Evolutionary conservation across 2,888 invertebrate genomes (phyloP).

Genomic region (Plagodis dolabraria): DNA sequence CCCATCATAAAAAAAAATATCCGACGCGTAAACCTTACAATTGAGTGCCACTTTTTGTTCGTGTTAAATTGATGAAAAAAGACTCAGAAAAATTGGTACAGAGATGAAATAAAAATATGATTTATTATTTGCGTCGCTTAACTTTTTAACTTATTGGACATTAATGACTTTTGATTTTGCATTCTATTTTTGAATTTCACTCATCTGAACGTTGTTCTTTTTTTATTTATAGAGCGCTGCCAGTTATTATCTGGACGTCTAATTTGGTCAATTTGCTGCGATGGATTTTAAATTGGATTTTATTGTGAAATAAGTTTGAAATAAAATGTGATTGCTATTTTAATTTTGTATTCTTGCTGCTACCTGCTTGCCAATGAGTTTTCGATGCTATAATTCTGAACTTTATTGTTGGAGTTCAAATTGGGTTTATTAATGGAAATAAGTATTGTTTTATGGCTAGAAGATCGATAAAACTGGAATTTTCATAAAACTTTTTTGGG

Average conservation of each 20-base stretch:
- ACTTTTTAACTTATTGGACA: slow-evolving; percentile 83
- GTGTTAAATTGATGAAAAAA: slow-evolving; percentile 83
- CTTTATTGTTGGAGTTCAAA: slow-evolving; percentile 9
- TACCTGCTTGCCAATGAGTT: slow-evolving; percentile 24
- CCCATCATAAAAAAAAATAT: slow-evolving; percentile 72
- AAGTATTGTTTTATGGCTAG: slow-evolving; percentile 6
- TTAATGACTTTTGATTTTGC: slow-evolving; percentile 83
- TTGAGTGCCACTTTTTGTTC: slow-evolving; percentile 82
- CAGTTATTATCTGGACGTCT: slow-evolving; percentile 50
- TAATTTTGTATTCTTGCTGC: slow-evolving; percentile 33
- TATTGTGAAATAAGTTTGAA: slow-evolving; percentile 37
- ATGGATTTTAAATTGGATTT: slow-evolving; percentile 45
- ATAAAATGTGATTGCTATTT: slow-evolving; percentile 33
- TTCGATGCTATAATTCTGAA: slow-evolving; percentile 16
- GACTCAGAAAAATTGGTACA: slow-evolving; percentile 75
- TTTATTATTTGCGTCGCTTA: slow-evolving; percentile 77
- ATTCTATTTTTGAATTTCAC: slow-evolving; percentile 62
- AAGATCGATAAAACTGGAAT: neutral
- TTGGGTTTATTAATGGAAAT: slow-evolving; percentile 6
- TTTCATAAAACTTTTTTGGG: no score
- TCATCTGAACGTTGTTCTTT: slow-evolving; percentile 45
- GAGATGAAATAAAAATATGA: slow-evolving; percentile 82
- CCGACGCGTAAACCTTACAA: slow-evolving; percentile 74
- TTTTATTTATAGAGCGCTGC: slow-evolving; percentile 60
- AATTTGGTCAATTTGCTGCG: slow-evolving; percentile 51